Conservation (phyloP, 2,113 vertebrate species). For the Gnathonemus longibarbis region DNA sequence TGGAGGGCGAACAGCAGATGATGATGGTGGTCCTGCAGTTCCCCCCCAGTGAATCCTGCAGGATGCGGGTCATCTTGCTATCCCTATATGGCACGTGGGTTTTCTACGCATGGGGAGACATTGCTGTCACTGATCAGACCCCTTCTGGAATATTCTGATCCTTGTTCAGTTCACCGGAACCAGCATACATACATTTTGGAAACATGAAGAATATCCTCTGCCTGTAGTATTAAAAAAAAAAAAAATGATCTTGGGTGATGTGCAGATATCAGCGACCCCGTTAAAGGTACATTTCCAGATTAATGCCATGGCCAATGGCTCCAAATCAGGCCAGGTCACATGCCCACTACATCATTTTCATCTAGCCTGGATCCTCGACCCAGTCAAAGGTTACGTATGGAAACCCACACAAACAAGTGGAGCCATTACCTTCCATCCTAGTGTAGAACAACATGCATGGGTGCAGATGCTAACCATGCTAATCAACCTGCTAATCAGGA, state of each 20-base stretch:
- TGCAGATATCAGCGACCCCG: neutral
- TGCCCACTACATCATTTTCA: neutral
- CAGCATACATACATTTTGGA: neutral
- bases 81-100: constrained; percentile 86
- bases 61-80: constrained; percentile 94
- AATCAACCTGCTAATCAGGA: neutral
- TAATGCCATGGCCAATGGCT: neutral
- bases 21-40: constrained; percentile 92
- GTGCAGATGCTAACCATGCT: neutral
- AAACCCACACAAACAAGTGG: neutral
- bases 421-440: neutral
- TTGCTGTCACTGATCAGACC: neutral
- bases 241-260: neutral
- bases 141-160: neutral
- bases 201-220: neutral
- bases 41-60: constrained; percentile 88
- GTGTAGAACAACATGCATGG: neutral
- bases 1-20: constrained; percentile 87
- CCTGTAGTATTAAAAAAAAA: neutral
- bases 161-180: neutral
- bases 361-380: neutral
- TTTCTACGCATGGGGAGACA: constrained; percentile 62
- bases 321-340: neutral
- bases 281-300: neutral
- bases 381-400: neutral